Percentiles rank a stretch among this genome's conserved stretches.
phyloP scores from a whole-genome alignment of 2,113 vertebrate genomes.

The Cardinalis cardinalis region DNA sequence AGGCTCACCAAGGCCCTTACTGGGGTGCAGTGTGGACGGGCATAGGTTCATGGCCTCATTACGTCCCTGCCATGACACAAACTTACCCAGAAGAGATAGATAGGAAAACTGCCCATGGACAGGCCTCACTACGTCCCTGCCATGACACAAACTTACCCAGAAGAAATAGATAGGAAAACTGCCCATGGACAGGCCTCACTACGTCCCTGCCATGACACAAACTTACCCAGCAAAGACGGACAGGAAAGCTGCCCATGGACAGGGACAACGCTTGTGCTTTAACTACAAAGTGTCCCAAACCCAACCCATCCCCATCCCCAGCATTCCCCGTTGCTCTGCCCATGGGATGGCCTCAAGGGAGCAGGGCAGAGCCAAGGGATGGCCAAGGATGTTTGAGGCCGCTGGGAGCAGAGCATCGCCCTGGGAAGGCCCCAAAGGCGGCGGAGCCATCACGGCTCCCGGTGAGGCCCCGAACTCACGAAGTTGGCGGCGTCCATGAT shows the following conservation, averaged over 20 bases:
- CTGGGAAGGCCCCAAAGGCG: neutral
- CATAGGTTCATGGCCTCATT: neutral
- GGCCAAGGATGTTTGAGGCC: neutral
- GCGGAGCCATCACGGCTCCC: neutral
- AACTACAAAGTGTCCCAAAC: neutral
- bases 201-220: neutral
- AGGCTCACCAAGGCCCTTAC: rapidly evolving
- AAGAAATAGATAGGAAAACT: no score
- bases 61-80: no score
- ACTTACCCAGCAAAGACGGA: rapidly evolving
- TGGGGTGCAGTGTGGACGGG: rapidly evolving
- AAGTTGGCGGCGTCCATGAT: constrained; percentile 99
- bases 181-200: no score
- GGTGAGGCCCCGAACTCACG: constrained; percentile 72
- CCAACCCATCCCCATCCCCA: neutral
- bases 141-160: no score
- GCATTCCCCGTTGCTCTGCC: neutral
- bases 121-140: no score
- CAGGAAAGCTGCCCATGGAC: rapidly evolving
- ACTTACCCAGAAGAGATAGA: no score
- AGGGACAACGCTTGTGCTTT: rapidly evolving
- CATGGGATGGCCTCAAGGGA: no score
- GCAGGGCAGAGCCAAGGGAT: neutral
- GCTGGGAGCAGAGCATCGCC: neutral
- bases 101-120: no score